Base-by-base conservation (phyloP, 2,113 vertebrate species). In the Ctenomys sociabilis region DNA sequence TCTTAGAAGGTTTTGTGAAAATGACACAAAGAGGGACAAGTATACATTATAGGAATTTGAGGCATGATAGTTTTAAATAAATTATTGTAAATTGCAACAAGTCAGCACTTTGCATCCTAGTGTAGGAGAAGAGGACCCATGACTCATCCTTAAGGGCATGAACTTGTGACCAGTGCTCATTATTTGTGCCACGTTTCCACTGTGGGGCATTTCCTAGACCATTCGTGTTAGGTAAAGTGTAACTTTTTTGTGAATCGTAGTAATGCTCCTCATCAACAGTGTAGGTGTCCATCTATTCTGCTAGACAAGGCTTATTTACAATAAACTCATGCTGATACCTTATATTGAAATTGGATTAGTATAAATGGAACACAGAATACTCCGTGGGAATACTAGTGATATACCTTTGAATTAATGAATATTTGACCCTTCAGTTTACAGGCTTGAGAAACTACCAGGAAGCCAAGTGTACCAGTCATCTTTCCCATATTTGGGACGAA, bases 1-100 rank as follows among this genome's bases (percentile, higher is more conserved):
- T 7, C n/a, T 84, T 43, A 63, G 0, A 70, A 91, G 12, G 32
- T 8, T 63, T n/a, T 91, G 28, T 88, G 19, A 75, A 85, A 78
- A 13, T 59, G 30, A 84, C 3, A 84, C 26, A 84, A 1, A 37
- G 13, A 77, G 5, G 5, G 30, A 77, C 26, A 78, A 61, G 52
- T 80, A 14, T 22, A 73, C 0, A 32, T 16, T 88, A 63, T 5
- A 66, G 30, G 22, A 81, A 88, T 70, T 89, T 35, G 83, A 75
- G 52, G 86, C 49, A 70, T 21, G 9, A 61, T 72, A n/a, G 6
- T 40, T 75, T 87, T 61, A 61, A 21, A 85, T 22, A 87, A 72
- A 66, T 88, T 88, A 78, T 94, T 68, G 68, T 61, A 84, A 68
- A 87, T 93, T 6, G 40, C 21, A 96, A 95, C n/a, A 59, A 68